A percentile compares a stretch with the other conserved stretches of the same genome.
phyloP scores from a whole-genome alignment of 1,140 invertebrate species.

The Rhagoletis zephyria region DNA sequence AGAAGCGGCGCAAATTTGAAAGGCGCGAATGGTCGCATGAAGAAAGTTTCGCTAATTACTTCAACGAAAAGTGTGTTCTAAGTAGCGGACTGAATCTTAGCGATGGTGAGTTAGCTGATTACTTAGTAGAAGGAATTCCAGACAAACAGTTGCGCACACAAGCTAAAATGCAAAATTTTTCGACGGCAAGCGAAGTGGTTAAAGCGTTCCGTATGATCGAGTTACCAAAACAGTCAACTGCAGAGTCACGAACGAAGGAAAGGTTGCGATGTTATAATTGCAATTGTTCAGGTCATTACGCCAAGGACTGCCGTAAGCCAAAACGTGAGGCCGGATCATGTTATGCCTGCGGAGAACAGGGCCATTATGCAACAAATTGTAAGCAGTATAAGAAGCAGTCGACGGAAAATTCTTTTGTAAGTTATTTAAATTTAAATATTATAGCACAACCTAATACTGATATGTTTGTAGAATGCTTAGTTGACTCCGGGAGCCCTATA shows the following conservation, averaged over 20 bases:
- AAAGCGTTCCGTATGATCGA: not conserved
- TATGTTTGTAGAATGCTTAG: constrained; percentile 50
- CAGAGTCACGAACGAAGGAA: not conserved
- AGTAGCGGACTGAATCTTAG: not conserved
- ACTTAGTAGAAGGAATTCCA: constrained; percentile 39
- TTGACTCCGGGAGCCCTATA: constrained; percentile 53
- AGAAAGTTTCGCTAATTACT: not conserved
- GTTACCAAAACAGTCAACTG: constrained; percentile 26
- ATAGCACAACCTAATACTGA: not conserved
- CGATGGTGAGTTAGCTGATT: constrained; percentile 23
- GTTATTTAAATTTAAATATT: constrained; percentile 46
- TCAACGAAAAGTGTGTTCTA: not conserved
- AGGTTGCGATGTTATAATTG: not conserved
- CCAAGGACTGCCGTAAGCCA: constrained; percentile 51
- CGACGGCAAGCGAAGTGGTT: not conserved
- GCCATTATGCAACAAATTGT: not conserved
- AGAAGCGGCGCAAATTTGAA: not conserved
- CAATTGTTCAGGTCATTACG: not conserved
- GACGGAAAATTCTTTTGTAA: constrained; percentile 51
- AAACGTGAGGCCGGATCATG: constrained; percentile 52
- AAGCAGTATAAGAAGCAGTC: not conserved
- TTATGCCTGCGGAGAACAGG: constrained; percentile 38
- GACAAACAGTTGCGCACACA: not conserved
- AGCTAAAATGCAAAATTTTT: not conserved
- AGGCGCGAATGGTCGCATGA: not conserved